phyloP scores from a whole-genome alignment of 2,888 invertebrate species.

The Rhagophthalmus giganteus region DNA sequence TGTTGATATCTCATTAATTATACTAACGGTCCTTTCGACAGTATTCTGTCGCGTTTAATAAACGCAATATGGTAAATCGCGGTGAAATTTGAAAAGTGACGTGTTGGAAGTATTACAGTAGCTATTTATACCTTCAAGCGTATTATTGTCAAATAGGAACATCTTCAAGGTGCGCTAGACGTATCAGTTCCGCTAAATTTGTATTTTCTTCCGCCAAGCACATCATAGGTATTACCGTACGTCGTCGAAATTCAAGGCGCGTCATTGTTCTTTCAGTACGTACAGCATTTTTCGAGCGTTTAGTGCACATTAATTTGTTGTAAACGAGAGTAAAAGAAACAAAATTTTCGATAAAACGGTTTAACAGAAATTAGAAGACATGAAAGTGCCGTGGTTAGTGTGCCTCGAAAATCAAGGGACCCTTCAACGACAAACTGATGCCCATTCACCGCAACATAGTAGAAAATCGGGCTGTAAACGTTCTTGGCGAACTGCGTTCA shows the following conservation, averaged over 20 bases:
- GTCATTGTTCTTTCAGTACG: slow-evolving; percentile 16
- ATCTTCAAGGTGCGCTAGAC: slow-evolving; percentile 33
- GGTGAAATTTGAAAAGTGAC: too few relatives aligned
- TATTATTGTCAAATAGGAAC: slow-evolving; percentile 15
- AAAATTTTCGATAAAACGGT: too few relatives aligned
- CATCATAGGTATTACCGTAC: slow-evolving; percentile 1
- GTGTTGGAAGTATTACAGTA: too few relatives aligned
- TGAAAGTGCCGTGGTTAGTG: slow-evolving; percentile 45
- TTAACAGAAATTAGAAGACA: slow-evolving; percentile 26
- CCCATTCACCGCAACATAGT: slow-evolving; percentile 1
- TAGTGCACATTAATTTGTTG: not conserved
- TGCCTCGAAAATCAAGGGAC: slow-evolving; percentile 36
- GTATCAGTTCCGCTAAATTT: slow-evolving; percentile 38
- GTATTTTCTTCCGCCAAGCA: slow-evolving; percentile 15
- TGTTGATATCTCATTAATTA: too few relatives aligned
- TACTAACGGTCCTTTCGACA: too few relatives aligned
- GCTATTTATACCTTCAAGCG: too few relatives aligned
- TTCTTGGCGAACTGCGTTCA: slow-evolving; percentile 17
- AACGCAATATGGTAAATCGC: too few relatives aligned
- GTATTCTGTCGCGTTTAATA: too few relatives aligned
- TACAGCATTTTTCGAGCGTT: not conserved
- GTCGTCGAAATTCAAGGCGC: slow-evolving; percentile 10
- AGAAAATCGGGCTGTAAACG: slow-evolving; percentile 15
- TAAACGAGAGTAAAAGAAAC: slow-evolving; percentile 3
- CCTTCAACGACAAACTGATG: slow-evolving; percentile 18